Evolutionary conservation across 2,113 vertebrate genomes (phyloP), one percentile per base, ranked within the genome.

Genomic region (Rhombomys opimus): DNA sequence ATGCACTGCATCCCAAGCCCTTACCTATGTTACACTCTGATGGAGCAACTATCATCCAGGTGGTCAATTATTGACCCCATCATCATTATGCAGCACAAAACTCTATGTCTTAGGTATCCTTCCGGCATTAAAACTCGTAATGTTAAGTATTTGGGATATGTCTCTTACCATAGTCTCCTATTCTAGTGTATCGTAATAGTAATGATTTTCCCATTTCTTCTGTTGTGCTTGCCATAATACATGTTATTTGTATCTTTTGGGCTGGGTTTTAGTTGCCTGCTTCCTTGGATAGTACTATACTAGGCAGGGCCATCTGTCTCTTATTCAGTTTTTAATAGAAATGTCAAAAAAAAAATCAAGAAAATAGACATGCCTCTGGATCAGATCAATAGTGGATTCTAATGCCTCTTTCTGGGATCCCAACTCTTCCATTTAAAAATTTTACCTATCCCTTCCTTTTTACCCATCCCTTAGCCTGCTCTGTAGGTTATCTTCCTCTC

Each of bases 381-480:
- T 91, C 68, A 93, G 30, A 92, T 97, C 96, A 86, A 52, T 59
- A 9, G 2, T 41, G 22, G 13, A 61, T 13, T 84, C 81, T 61
- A 17, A 41, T 27, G 23, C 59, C 23, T 78, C 15, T 38, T 67
- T 50, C 38, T 32, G 63, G 41, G 82, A 11, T 57, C 25, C 15
- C 61, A 67, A 32, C 23, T 30, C 82, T 13, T 18, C 15, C 61
- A 3, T 86, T 50, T 32, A 2, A 65, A 9, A 12, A 50, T 7
- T 38, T 46, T 46, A 46, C 46, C 46, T 46, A 46, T 46, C 46
- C 46, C 46, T 46, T 46, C 46, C 46, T 46, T 46, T 50, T 86
- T 27, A 32, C 61, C 38, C 32, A 27, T 23, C 25, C 82, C 15
- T 50, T 67, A 12, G 9, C 38, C 54, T 86, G 82, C 27, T 67